phyloP scores from a whole-genome alignment of 2,888 invertebrate genomes.

The Chelonus formosanus region DNA sequence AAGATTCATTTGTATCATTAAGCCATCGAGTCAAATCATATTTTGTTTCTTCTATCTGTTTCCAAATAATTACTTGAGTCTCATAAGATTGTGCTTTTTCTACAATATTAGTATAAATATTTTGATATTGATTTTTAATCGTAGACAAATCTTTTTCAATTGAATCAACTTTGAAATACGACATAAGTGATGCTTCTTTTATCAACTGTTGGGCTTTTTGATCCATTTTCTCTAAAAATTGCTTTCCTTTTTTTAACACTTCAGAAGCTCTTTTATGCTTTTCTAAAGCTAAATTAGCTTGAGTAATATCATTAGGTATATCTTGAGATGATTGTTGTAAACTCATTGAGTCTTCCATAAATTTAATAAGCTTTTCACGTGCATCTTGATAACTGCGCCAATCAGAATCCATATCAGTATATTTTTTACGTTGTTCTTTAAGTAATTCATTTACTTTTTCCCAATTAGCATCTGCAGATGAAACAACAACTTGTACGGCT shows the following conservation, averaged over 20 bases:
- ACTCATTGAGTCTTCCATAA: slow-evolving; percentile 76
- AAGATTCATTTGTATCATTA: slow-evolving; percentile 79
- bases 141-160: slow-evolving; percentile 70
- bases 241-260: slow-evolving; percentile 78
- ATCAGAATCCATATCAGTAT: slow-evolving; percentile 76
- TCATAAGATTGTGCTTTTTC: slow-evolving; percentile 83
- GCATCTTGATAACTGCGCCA: slow-evolving; percentile 80
- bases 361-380: slow-evolving; percentile 75
- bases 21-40: slow-evolving; percentile 86
- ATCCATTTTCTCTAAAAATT: slow-evolving; percentile 80
- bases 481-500: slow-evolving; percentile 80
- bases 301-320: slow-evolving; percentile 76
- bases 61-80: slow-evolving; percentile 91
- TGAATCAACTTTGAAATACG: slow-evolving; percentile 71
- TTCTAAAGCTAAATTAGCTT: slow-evolving; percentile 76
- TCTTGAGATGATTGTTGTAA: slow-evolving; percentile 72
- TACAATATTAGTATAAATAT: slow-evolving; percentile 75
- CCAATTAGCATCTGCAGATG: slow-evolving; percentile 82
- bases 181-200: slow-evolving; percentile 75
- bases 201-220: slow-evolving; percentile 77
- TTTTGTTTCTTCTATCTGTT: slow-evolving; percentile 87
- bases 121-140: slow-evolving; percentile 76
- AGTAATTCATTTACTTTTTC: slow-evolving; percentile 81
- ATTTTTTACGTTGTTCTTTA: slow-evolving; percentile 78
- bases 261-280: slow-evolving; percentile 81